Conservation (phyloP, 2,113 vertebrate species). For the Accipiter virgatus region DNA sequence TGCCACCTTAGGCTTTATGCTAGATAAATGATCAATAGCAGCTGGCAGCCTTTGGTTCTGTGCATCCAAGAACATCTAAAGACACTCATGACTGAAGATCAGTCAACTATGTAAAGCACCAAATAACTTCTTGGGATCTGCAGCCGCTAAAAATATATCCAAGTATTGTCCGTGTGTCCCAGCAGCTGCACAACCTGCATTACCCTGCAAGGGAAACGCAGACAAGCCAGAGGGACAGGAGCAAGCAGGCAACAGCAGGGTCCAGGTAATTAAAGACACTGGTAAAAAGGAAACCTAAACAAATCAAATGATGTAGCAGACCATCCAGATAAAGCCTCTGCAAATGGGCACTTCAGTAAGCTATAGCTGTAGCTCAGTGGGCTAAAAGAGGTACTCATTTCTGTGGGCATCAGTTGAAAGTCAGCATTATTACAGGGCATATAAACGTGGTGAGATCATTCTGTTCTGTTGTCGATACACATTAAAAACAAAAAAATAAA, state of each 20-base stretch:
- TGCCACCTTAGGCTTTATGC: not conserved
- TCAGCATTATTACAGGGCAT: not conserved
- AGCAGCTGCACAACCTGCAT: not conserved
- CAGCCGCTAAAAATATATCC: conserved; percentile 40
- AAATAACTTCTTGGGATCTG: not conserved
- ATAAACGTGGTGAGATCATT: conserved; percentile 25
- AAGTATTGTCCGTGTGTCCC: conserved; percentile 21
- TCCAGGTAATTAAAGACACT: conserved; percentile 8
- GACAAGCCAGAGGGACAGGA: not conserved
- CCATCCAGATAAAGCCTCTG: not conserved
- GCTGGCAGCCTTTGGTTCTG: not conserved
- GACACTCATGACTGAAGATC: not conserved
- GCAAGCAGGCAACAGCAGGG: not conserved
- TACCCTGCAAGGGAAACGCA: not conserved
- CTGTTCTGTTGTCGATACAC: not conserved
- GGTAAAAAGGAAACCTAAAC: not conserved
- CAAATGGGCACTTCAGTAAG: not conserved
- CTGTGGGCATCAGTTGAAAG: conserved; percentile 12
- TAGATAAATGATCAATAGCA: not conserved
- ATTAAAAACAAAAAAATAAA: not conserved
- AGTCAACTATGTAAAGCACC: conserved; percentile 9
- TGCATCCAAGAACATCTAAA: conserved; percentile 6
- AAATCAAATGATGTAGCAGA: not conserved
- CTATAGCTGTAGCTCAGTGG: not conserved
- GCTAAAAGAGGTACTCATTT: conserved; percentile 11